phyloP scores from a whole-genome alignment of 2,888 invertebrate species.

The Caenorhabditis becei region DNA sequence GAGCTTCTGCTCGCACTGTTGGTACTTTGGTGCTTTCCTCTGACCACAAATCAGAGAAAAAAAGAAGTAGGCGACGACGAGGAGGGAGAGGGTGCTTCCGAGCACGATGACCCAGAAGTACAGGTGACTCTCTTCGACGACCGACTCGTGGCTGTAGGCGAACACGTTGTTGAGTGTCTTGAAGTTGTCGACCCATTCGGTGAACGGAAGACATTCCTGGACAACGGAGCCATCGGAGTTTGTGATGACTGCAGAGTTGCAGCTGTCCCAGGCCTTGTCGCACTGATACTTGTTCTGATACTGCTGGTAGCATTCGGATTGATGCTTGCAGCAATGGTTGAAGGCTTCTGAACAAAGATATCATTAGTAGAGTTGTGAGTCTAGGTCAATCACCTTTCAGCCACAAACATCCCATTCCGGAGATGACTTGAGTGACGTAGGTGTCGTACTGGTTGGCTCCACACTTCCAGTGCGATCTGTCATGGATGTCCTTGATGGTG shows the following conservation, averaged over 20 bases:
- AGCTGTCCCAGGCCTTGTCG: constrained; percentile 2
- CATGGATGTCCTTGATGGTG: background rate
- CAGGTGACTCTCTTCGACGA: background rate
- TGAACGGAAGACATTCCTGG: constrained; percentile 16
- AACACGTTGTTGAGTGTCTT: background rate
- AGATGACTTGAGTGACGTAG: constrained; percentile 12
- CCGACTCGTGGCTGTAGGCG: background rate
- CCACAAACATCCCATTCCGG: constrained; percentile 10
- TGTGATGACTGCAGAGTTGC: constrained; percentile 9
- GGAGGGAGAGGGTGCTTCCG: background rate
- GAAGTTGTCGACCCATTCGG: constrained; percentile 7
- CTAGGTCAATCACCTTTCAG: constrained; percentile 10
- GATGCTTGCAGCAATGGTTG: constrained; percentile 32
- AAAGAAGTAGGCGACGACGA: background rate
- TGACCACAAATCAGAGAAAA: background rate
- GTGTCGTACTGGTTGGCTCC: constrained; percentile 15
- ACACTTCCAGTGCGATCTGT: constrained; percentile 9
- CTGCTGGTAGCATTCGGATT: background rate
- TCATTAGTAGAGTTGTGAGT: background rate
- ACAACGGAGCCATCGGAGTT: background rate
- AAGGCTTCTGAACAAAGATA: constrained; percentile 14
- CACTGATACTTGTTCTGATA: background rate
- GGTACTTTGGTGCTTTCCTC: background rate
- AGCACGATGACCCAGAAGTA: constrained; percentile 3
- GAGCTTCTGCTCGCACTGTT: background rate